Evolutionary conservation across 2,888 invertebrate species (phyloP), one percentile per base, ranked within the genome.

Genomic region (Agrotis segetum): DNA sequence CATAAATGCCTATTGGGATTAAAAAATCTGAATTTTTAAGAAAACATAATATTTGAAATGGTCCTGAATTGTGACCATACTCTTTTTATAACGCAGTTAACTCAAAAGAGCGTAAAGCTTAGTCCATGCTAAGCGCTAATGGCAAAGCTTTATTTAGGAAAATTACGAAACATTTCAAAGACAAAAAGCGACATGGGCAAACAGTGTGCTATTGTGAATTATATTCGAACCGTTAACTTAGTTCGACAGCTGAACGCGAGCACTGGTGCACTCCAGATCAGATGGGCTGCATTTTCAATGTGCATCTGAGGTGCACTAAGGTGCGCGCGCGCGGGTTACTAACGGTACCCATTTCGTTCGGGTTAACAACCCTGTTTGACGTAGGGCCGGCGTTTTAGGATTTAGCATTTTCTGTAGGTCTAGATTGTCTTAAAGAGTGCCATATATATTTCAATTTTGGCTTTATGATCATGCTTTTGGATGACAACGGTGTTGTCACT

Each of bases 291-390:
- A 73, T 77, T 84, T 69, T 71, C 68, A 73, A 82, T 80, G 76
- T 69, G 71, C 72, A 83, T 80, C 75, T 66, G 70, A 70, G 68
- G 77, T 69, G 74, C 46, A 63, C 71, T 64, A 67, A 83, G 79
- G 79, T 86, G 81, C 78, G 84, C 75, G 71, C 21, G 83, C 84
- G 80, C 85, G 49, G 72, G 53, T 76, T 58, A 63, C 78, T 87
- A 87, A 87, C 86, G 86, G 86, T 85, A 81, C 75, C 47, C 77
- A 84, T 81, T 85, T 83, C 71, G 81, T 82, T 81, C 86, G 73
- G 88, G 88, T 88, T 87, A 88, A 85, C 87, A 87, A 88, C 88
- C 88, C 85, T 87, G 68, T 63, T 68, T 60, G 34, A 58, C 67
- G 56, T 74, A 84, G 85, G 85, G 85, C 79, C 74, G 68, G 59